A percentile compares a stretch with the other conserved stretches of the same genome.
These are phyloP conservation scores for Stichodactyla helianthus DNA, from an alignment of 64 coral and sea anemone genomes.

Conservation along the genomic window DNA sequence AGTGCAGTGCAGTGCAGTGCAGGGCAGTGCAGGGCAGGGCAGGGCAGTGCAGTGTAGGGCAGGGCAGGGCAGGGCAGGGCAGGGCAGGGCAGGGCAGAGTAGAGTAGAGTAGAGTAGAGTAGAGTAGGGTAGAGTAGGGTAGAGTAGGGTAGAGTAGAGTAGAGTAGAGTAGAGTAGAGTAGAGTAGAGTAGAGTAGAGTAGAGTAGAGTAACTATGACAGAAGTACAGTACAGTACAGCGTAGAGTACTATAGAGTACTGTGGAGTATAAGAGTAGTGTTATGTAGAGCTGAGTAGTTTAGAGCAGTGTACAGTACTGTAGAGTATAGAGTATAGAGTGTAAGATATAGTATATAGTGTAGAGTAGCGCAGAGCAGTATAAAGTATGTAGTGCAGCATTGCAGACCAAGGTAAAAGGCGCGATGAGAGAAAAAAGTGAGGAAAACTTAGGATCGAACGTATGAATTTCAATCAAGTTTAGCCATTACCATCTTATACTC, in stretches of 20 bases:
- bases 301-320: too few species aligned
- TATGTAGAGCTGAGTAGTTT: background rate
- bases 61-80: too few species aligned
- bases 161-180: background rate
- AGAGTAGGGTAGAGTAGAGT: background rate
- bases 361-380: background rate
- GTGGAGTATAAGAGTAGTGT: background rate
- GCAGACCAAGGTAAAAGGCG: background rate
- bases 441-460: background rate
- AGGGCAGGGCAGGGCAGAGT: background rate
- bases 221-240: background rate
- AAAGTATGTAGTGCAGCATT: background rate
- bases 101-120: background rate
- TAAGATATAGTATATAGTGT: too few species aligned
- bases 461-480: background rate
- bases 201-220: background rate
- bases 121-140: background rate
- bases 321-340: background rate
- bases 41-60: too few species aligned
- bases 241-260: background rate
- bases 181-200: background rate
- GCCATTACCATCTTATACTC: conserved; percentile 24
- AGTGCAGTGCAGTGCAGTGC: too few species aligned
- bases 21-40: too few species aligned
- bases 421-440: background rate